These are phyloP conservation scores for Rhamphomyia laevipes DNA, from an alignment of 2,888 invertebrate species.

Conservation along the genomic window DNA sequence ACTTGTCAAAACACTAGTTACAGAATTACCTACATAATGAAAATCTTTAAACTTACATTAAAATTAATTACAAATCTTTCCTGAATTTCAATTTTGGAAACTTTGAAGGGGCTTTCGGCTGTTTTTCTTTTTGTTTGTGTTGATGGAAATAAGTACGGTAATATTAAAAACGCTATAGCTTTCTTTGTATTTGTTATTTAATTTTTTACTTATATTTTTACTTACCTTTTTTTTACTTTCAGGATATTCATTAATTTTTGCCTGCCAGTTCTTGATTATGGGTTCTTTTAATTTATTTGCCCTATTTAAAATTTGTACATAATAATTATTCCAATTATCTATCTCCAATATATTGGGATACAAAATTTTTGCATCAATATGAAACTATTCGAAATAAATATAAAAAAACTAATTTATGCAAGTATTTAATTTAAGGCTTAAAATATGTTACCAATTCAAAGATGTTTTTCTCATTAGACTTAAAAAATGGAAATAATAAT, in stretches of 20 bases:
- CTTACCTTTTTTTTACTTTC: not conserved
- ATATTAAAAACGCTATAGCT: slow-evolving; percentile 1
- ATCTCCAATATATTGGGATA: not conserved
- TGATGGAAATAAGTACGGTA: slow-evolving; percentile 8
- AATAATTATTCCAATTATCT: not conserved
- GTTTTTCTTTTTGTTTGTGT: not conserved
- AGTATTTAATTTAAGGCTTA: not conserved
- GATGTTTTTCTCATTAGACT: not conserved
- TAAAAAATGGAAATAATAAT: slow-evolving; percentile 2
- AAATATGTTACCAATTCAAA: slow-evolving; percentile 4
- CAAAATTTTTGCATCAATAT: not conserved
- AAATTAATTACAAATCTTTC: slow-evolving; percentile 6
- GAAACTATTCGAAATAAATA: not conserved
- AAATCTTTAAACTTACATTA: slow-evolving; percentile 2
- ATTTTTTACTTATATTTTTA: not conserved
- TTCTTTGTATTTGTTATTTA: slow-evolving; percentile 1
- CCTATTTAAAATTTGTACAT: not conserved
- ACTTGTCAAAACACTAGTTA: not conserved
- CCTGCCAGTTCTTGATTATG: not conserved
- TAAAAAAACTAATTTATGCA: not conserved
- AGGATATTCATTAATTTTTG: not conserved
- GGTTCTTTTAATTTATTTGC: not conserved
- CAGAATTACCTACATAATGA: not conserved
- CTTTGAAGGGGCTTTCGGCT: slow-evolving; percentile 1
- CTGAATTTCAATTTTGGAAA: slow-evolving; percentile 5